Base-by-base conservation (phyloP, 1,140 invertebrate species). In the Drosophila watanabei region DNA sequence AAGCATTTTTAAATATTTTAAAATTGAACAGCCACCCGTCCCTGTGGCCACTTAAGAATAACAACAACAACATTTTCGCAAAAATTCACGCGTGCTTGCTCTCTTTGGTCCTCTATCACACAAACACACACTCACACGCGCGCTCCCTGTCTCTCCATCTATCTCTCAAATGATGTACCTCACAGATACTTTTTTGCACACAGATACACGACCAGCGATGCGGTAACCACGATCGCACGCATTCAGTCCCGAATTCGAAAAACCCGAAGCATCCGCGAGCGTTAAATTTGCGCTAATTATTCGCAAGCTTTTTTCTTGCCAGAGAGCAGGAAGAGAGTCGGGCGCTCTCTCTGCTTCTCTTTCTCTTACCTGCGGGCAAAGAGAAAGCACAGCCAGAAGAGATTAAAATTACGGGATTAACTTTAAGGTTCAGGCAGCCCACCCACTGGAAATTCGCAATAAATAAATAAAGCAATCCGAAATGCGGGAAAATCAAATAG, bases 241-340 rank as follows among this genome's bases (percentile, higher is more conserved):
- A 85, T 48, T 72, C 68, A 63, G 69, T 37, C 63, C 71, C 86
- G 80, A 78, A 78, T 56, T 68, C 61, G 46, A 46, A 70, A 68
- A 51, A 61, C 37, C 69, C 71, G 54, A 73, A 72, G 66, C 66
- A 73, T 59, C 56, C 66, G 68, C 78, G 82, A 78, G 85, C 85
- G 86, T 82, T 88, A 79, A 85, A 85, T 89, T 81, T 79, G 86
- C 85, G 86, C 85, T 90, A 89, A 89, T 89, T 90, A 89, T 89
- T 89, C 70, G 85, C 86, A 79, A 90, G 82, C 79, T 85, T 85
- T 75, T 86, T 62, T 49, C 66, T 52, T 60, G 7, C n/a, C 20
- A 28, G 33, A 45, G 68, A 68, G 32, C 7, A 46, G 28, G 52
- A 30, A 49, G 37, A 49, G 30, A 14, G 7, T 3, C 13, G 8